Evolutionary conservation across 2,797 vertebrate species (phyloP), one percentile per base, ranked within the genome.

Genomic region (Peromyscus eremicus): DNA sequence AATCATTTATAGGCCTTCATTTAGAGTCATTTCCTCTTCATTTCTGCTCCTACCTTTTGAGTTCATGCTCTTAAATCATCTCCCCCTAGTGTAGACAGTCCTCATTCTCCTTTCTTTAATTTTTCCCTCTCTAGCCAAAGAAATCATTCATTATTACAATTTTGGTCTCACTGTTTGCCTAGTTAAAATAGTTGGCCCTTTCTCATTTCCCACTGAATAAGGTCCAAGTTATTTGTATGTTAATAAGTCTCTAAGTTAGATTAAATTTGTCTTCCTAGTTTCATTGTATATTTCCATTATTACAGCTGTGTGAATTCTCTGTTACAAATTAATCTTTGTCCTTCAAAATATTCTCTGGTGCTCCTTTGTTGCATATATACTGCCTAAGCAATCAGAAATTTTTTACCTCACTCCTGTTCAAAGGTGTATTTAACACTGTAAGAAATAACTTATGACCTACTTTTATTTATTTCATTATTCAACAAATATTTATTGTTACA

Each of bases 191-290:
- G 75, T 19, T 66, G 89, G 68, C 46, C 68, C 4, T 77, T 91
- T 13, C 11, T 37, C n/a, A 49, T 76, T 94, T n/a, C 32, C 37
- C 2, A 70, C 1, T 52, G 34, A 95, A 60, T 70, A 82, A 90
- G 66, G 62, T 86, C 17, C 79, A 79, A 82, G 60, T 52, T 25
- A 49, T 86, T 77, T 62, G 34, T 12, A 71, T 81, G 8, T 34
- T 62, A 52, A 52, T 94, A n/a, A 75, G 21, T 60, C 46, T 71
- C 34, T 89, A 94, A 82, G n/a, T 94, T 94, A 86, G 25, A 60
- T 40, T 92, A 25, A 34, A n/a, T 83, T 91, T 70, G 29, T 73
- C 34, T 92, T 85, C 55, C 21, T 77, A 27, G 57, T 37, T 27
- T 95, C 32, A 88, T 73, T 57, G 37, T 5, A 37, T 66, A 68